These are phyloP conservation scores for Eptesicus fuscus DNA, from an alignment of 2,113 vertebrate genomes.

Conservation along the genomic window DNA sequence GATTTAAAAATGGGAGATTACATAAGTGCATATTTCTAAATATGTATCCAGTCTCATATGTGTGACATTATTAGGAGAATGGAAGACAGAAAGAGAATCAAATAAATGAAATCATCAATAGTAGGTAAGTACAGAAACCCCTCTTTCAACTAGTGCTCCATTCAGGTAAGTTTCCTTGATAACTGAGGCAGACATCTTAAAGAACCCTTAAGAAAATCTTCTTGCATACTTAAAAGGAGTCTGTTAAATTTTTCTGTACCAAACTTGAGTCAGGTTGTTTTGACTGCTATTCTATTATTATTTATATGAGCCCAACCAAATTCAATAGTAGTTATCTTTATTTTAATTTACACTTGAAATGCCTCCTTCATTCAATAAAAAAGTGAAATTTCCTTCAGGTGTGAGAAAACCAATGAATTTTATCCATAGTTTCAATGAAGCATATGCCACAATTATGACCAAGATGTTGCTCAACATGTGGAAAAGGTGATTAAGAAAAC, in stretches of 20 bases:
- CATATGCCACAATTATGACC: not conserved
- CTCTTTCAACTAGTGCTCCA: not conserved
- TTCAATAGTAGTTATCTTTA: constrained; percentile 28
- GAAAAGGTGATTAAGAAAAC: not conserved
- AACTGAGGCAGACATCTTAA: not conserved
- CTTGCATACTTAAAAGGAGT: not conserved
- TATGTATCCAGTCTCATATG: not conserved
- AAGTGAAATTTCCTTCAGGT: not conserved
- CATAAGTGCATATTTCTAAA: not conserved
- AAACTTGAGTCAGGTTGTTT: not conserved
- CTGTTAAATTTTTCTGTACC: not conserved
- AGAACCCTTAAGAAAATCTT: not conserved
- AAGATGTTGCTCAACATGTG: not conserved
- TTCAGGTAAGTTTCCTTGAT: not conserved
- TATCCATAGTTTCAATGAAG: not conserved
- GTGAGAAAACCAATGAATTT: not conserved
- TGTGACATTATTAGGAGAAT: not conserved
- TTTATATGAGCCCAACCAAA: not conserved
- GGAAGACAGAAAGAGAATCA: not conserved
- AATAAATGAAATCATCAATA: not conserved
- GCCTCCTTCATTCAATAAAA: constrained; percentile 5
- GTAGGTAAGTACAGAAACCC: not conserved
- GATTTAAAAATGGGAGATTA: constrained; percentile 24
- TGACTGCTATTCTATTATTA: not conserved
- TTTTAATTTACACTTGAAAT: constrained; percentile 44